phyloP scores from a whole-genome alignment of 1,140 invertebrate species.

The Trichogramma pretiosum region DNA sequence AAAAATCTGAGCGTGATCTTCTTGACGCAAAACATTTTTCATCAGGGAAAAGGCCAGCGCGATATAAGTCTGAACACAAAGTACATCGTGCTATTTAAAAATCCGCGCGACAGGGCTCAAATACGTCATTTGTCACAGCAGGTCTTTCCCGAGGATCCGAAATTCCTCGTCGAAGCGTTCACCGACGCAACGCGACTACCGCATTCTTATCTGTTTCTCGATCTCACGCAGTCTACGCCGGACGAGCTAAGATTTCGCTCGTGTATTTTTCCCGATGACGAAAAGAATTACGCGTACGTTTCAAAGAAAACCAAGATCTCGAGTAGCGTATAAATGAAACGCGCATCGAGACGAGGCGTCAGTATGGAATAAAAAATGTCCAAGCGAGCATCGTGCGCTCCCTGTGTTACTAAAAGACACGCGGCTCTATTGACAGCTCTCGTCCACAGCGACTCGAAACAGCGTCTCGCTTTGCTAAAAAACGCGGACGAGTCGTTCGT shows the following conservation, averaged over 20 bases:
- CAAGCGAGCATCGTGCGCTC: background rate
- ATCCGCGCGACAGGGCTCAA: slow-evolving; percentile 36
- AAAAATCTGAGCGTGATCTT: slow-evolving; percentile 39
- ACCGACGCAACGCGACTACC: slow-evolving; percentile 30
- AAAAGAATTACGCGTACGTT: slow-evolving; percentile 10
- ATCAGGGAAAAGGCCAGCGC: slow-evolving; percentile 31
- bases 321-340: too few relatives aligned
- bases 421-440: background rate
- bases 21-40: slow-evolving; percentile 38
- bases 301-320: slow-evolving; percentile 10
- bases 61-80: slow-evolving; percentile 35
- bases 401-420: slow-evolving; percentile 7
- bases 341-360: too few relatives aligned
- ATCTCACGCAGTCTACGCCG: slow-evolving; percentile 30
- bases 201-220: slow-evolving; percentile 33
- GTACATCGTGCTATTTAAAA: slow-evolving; percentile 39
- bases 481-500: slow-evolving; percentile 13
- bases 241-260: slow-evolving; percentile 27
- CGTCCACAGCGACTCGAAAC: slow-evolving; percentile 3
- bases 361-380: too few relatives aligned
- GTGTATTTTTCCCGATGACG: slow-evolving; percentile 17
- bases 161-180: slow-evolving; percentile 37
- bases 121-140: slow-evolving; percentile 32
- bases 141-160: slow-evolving; percentile 31
- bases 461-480: slow-evolving; percentile 12